These are phyloP conservation scores for Anastatus disparis DNA, from an alignment of 1,140 invertebrate genomes.

Conservation along the genomic window DNA sequence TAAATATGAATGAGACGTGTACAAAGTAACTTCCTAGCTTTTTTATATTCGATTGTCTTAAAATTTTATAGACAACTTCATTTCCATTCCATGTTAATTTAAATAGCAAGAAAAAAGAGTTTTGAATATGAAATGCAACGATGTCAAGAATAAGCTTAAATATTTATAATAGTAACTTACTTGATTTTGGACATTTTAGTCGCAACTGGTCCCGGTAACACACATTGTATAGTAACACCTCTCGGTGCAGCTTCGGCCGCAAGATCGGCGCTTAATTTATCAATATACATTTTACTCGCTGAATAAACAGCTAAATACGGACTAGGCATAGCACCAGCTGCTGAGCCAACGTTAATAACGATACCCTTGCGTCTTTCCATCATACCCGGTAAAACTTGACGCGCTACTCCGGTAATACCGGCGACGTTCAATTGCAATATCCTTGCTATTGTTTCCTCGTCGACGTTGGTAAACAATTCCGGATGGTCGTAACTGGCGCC, in stretches of 20 bases:
- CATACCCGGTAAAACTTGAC: conserved; percentile 89
- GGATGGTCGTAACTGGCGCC: conserved; percentile 91
- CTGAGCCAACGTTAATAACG: conserved; percentile 93
- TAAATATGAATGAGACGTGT: no score
- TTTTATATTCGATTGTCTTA: no score
- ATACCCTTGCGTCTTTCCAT: conserved; percentile 84
- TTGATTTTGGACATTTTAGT: conserved; percentile 92
- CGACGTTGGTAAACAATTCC: conserved; percentile 81
- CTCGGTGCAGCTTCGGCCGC: conserved; percentile 80
- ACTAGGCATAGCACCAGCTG: conserved; percentile 80
- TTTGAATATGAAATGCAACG: no score
- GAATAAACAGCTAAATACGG: conserved; percentile 90
- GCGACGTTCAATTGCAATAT: conserved; percentile 71
- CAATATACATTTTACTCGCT: conserved; percentile 89
- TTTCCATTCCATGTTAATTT: no score
- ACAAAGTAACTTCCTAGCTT: no score
- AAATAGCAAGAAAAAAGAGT: no score
- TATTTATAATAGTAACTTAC: no score
- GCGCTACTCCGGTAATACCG: conserved; percentile 73
- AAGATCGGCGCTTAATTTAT: conserved; percentile 85
- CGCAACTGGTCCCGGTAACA: conserved; percentile 89
- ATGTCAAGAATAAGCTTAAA: no score
- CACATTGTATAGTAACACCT: conserved; percentile 86
- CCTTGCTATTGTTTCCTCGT: conserved; percentile 64
- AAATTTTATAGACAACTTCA: no score